Evolutionary conservation across 2,888 invertebrate species (phyloP).

Genomic region (Xestia xanthographa): DNA sequence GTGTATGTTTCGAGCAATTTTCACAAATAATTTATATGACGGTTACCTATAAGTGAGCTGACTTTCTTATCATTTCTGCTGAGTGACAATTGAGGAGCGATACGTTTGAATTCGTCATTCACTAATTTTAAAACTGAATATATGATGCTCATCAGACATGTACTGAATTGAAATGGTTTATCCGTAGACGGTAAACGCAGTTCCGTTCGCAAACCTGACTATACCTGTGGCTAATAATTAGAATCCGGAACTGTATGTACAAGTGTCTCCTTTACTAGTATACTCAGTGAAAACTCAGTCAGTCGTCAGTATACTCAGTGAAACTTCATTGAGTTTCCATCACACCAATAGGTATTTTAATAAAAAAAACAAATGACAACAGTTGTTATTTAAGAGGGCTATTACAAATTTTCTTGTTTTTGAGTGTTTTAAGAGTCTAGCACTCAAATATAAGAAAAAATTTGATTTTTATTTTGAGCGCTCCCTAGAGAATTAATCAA

Average conservation of each 20-base stretch:
- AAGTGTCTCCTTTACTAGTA: not conserved
- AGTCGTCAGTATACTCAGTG: too few species aligned
- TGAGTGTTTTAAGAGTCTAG: too few species aligned
- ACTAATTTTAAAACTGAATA: slow-evolving; percentile 48
- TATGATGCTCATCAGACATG: slow-evolving; percentile 11
- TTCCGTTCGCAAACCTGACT: slow-evolving; percentile 13
- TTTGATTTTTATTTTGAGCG: too few species aligned
- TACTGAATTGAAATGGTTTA: slow-evolving; percentile 26
- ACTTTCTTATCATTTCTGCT: slow-evolving; percentile 17
- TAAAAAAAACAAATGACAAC: not conserved
- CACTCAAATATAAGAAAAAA: too few species aligned
- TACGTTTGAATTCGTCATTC: slow-evolving; percentile 41
- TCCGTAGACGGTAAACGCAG: not conserved
- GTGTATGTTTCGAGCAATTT: not conserved
- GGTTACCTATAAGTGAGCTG: not conserved
- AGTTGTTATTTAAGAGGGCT: not conserved
- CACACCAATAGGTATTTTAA: too few species aligned
- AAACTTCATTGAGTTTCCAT: too few species aligned
- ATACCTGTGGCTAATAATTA: not conserved
- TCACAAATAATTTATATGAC: not conserved
- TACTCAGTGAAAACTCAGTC: too few species aligned
- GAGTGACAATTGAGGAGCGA: not conserved
- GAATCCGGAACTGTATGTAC: not conserved
- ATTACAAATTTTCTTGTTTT: too few species aligned
- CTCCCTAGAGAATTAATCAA: too few species aligned